These are phyloP conservation scores for Drosophila diplacantha DNA, from an alignment of 2,888 invertebrate species.

Conservation along the genomic window DNA sequence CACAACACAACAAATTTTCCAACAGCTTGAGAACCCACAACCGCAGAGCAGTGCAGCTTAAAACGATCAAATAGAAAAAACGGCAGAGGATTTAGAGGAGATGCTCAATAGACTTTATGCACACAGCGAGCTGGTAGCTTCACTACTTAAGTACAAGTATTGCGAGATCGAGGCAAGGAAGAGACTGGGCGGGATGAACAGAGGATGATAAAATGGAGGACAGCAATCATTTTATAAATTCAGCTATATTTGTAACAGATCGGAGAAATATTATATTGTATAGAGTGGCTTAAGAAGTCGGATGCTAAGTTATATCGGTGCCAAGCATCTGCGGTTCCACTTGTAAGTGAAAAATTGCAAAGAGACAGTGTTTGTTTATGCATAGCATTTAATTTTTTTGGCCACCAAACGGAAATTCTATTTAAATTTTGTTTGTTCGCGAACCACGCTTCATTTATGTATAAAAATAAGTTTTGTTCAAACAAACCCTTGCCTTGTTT, in stretches of 20 bases:
- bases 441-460: slow-evolving; percentile 41
- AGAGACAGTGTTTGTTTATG: slow-evolving; percentile 52
- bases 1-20: slow-evolving; percentile 20
- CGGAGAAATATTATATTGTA: slow-evolving; percentile 44
- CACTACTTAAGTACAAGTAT: slow-evolving; percentile 41
- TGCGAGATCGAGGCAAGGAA: slow-evolving; percentile 25
- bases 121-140: slow-evolving; percentile 40
- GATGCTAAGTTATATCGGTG: slow-evolving; percentile 64
- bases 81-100: slow-evolving; percentile 38
- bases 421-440: slow-evolving; percentile 37
- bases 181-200: slow-evolving; percentile 15
- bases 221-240: slow-evolving; percentile 56
- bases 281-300: slow-evolving; percentile 64
- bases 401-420: slow-evolving; percentile 43
- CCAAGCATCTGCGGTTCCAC: slow-evolving; percentile 64
- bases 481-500: slow-evolving; percentile 51
- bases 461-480: slow-evolving; percentile 43
- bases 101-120: slow-evolving; percentile 58
- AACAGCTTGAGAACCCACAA: slow-evolving; percentile 50
- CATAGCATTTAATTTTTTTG: slow-evolving; percentile 59
- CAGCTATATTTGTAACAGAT: slow-evolving; percentile 67
- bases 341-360: slow-evolving; percentile 35
- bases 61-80: slow-evolving; percentile 45
- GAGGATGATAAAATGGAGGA: slow-evolving; percentile 23
- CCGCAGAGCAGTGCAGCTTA: slow-evolving; percentile 37